Base-by-base conservation (phyloP, 2,888 invertebrate species). In the Lithophane socia region DNA sequence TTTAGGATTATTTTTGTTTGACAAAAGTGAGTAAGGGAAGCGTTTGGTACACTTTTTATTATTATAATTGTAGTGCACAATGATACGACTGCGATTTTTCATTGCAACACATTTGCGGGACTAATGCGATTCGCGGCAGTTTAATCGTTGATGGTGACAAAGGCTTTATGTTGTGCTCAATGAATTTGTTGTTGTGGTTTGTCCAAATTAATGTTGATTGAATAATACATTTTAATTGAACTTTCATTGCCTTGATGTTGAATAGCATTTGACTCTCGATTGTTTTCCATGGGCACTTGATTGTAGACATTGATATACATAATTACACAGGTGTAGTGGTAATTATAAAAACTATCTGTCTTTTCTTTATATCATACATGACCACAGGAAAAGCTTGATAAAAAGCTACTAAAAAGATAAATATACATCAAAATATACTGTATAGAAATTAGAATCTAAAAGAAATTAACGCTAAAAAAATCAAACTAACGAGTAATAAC, bases 61-160 rank as follows among this genome's bases (percentile, higher is more conserved):
- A 81, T 75, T 75, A 78, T 88, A 75, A 87, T 87, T 80, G 84
- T 86, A 77, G 64, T 70, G 37, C 61, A 92, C 88, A 92, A 92
- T 92, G 88, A 90, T 91, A 91, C 90, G 89, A 90, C 92, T 91
- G 92, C 91, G 91, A 92, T 94, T 94, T 93, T 91, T 93, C 91
- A 92, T 87, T 88, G 87, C 87, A 85, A 90, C 90, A 89, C 90
- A 90, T 91, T 90, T 89, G 90, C 91, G 89, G 86, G 75, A 86
- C 91, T 92, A 94, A 94, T 93, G 89, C 91, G 91, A 93, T 94
- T 93, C 89, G 92, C 88, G 87, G 92, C 92, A 91, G 91, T 88
- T 90, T 93, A 90, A 92, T 93, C 89, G 91, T 87, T 84, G 70
- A 73, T 61, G 66, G 70, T 64, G 85, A 88, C 86, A 89, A 90